Evolutionary conservation across 2,888 invertebrate species (phyloP), one percentile per base, ranked within the genome.

Genomic region (Cryptocephalus moraei): DNA sequence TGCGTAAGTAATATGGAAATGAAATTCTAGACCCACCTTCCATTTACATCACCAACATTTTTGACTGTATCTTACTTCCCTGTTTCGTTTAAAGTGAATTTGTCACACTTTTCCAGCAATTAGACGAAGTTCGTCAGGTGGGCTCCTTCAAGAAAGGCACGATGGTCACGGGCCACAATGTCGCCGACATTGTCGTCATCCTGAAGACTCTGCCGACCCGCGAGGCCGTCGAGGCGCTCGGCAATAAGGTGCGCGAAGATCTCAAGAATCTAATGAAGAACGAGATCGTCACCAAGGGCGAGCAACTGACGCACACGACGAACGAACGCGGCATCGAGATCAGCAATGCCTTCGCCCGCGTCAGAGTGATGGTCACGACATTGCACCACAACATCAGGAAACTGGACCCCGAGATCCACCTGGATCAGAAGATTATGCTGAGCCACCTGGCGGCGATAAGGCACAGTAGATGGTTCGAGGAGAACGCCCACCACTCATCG

Each of bases 61-160:
- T n/a, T n/a, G n/a, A 34, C 34, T 34, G n/a, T 34, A 34, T 34
- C n/a, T 36, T 11, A n/a, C 12, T 36, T 36, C 12, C 6, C 3
- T 12, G 36, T 4, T 36, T 2, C 6, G 36, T 12, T 36, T 36
- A 12, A 6, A 11, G 6, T 36, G 4, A 36, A 11, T 36, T 2
- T 36, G n/a, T n/a, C n/a, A n/a, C 6, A 36, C 4, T 36, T 36
- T 36, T 69, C 11, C 57, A 89, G 87, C 87, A 90, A 81, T 74
- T 92, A 43, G 91, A 92, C 65, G 96, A 96, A 71, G 93, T 95
- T 0, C 80, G 95, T 1, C 94, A 94, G 72, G 96, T 99, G 8
- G 97, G 97, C 0, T 93, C 96, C 0, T 96, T 92, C 70, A 97
- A 97, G 70, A 96, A 97, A 65, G 95, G 96, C 1, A 97, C 97